Percentiles rank a stretch among this genome's conserved stretches.
Conservation (phyloP, 2,797 vertebrate species). For the Gadopsis bispinosus region DNA sequence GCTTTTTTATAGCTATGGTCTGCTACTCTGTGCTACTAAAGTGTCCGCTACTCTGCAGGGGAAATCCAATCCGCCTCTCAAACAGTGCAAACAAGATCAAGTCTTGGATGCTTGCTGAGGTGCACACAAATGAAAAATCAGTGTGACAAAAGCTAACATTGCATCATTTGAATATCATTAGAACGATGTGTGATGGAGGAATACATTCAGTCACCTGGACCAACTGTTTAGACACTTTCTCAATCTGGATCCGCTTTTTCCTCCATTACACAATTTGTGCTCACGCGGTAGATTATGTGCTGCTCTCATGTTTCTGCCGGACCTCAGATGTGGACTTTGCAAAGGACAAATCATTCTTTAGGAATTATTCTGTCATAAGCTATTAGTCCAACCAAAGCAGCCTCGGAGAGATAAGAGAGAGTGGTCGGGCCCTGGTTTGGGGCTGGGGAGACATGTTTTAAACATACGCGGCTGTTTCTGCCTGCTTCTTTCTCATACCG, state of each 20-base stretch:
- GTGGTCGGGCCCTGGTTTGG: constrained; percentile 36
- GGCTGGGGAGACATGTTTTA: constrained; percentile 59
- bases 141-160: constrained; percentile 28
- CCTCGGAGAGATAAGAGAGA: constrained; percentile 71
- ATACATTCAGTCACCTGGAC: constrained; percentile 41
- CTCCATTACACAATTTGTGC: constrained; percentile 65
- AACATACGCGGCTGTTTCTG: constrained; percentile 55
- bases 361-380: constrained; percentile 73
- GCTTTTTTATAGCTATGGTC: constrained; percentile 20
- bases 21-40: constrained; percentile 23
- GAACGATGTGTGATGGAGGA: constrained; percentile 45
- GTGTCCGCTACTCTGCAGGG: constrained; percentile 19
- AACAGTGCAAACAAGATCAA: constrained; percentile 42
- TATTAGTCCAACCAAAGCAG: constrained; percentile 70
- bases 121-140: constrained; percentile 17
- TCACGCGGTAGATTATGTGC: constrained; percentile 64
- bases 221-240: constrained; percentile 50
- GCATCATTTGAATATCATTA: constrained; percentile 44
- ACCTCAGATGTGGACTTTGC: constrained; percentile 63
- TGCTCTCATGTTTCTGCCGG: constrained; percentile 70
- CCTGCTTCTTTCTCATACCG: constrained; percentile 50
- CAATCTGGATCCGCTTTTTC: constrained; percentile 58
- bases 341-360: constrained; percentile 73
- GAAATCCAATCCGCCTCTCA: constrained; percentile 40
- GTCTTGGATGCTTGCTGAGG: neutral